A percentile compares a stretch with the other conserved stretches of the same genome.
Conservation (phyloP, 2,888 invertebrate species). For the Hymenopus coronatus region DNA sequence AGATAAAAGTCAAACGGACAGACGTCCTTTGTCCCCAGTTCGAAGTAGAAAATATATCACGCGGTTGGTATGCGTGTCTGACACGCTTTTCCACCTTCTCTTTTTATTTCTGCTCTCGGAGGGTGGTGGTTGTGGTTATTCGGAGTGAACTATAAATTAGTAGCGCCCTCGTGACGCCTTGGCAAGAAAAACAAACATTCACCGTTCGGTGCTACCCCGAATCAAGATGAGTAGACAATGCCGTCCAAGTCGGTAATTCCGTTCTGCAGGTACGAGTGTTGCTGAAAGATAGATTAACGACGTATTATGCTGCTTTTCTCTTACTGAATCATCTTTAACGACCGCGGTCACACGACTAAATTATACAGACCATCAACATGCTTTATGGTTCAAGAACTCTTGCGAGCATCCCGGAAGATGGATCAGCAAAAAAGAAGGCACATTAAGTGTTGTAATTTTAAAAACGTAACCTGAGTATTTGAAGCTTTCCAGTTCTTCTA, state of each 20-base stretch:
- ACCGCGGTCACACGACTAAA: not conserved
- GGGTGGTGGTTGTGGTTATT: not conserved
- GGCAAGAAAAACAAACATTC: not conserved
- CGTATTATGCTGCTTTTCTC: not conserved
- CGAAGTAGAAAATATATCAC: not conserved
- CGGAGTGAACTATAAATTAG: not conserved
- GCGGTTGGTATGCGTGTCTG: not conserved
- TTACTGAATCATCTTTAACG: not conserved
- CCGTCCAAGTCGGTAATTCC: not conserved
- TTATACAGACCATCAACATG: not conserved
- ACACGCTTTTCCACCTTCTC: not conserved
- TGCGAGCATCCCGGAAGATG: not conserved
- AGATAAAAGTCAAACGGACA: not conserved
- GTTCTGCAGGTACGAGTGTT: not conserved
- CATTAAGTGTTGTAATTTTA: not conserved
- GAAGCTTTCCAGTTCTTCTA: no score
- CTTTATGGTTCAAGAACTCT: not conserved
- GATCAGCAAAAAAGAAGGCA: not conserved
- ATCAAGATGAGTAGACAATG: not conserved
- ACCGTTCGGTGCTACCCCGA: not conserved
- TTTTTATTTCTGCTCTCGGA: not conserved
- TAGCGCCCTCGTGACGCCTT: not conserved
- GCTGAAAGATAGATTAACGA: not conserved
- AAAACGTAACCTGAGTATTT: no score
- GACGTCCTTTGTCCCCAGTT: not conserved